Percentiles rank a stretch among this genome's conserved stretches.
phyloP scores from a whole-genome alignment of 1,140 invertebrate species.

The Neelides sp. region DNA sequence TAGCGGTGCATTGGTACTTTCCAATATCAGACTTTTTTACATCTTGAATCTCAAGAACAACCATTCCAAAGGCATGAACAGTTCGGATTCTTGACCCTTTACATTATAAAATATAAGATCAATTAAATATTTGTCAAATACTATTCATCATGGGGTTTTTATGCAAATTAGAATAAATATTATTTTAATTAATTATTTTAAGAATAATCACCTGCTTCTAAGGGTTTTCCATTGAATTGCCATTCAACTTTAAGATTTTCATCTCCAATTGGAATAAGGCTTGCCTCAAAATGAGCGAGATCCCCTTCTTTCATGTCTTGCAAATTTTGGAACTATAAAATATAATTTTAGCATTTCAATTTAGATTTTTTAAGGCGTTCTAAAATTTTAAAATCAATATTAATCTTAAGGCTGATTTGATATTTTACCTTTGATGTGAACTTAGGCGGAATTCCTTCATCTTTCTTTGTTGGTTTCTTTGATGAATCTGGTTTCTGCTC shows the following conservation, averaged over 20 bases:
- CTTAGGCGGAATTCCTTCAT: conserved; percentile 66
- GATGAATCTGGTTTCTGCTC: conserved; percentile 60
- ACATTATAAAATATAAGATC: no score
- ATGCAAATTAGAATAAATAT: background rate
- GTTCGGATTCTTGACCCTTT: conserved; percentile 78
- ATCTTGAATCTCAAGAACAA: conserved; percentile 83
- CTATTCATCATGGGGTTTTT: no score
- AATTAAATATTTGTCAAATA: conserved; percentile 30
- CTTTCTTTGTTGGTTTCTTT: conserved; percentile 49
- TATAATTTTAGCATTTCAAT: no score
- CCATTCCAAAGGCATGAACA: conserved; percentile 87
- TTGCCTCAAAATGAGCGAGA: conserved; percentile 87
- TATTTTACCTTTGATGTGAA: conserved; percentile 57
- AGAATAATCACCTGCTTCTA: conserved; percentile 57
- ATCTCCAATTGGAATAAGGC: conserved; percentile 81
- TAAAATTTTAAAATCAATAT: no score
- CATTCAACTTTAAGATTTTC: conserved; percentile 94
- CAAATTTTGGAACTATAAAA: conserved; percentile 54
- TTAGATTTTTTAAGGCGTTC: no score
- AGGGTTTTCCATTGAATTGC: conserved; percentile 83
- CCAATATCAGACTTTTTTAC: conserved; percentile 79
- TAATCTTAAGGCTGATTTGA: background rate
- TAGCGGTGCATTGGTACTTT: conserved; percentile 70
- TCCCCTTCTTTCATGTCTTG: conserved; percentile 73
- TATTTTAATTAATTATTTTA: conserved; percentile 3